Percentiles rank a stretch among this genome's conserved stretches.
Evolutionary conservation across 2,113 vertebrate species (phyloP).

Genomic region (Gobius niger): DNA sequence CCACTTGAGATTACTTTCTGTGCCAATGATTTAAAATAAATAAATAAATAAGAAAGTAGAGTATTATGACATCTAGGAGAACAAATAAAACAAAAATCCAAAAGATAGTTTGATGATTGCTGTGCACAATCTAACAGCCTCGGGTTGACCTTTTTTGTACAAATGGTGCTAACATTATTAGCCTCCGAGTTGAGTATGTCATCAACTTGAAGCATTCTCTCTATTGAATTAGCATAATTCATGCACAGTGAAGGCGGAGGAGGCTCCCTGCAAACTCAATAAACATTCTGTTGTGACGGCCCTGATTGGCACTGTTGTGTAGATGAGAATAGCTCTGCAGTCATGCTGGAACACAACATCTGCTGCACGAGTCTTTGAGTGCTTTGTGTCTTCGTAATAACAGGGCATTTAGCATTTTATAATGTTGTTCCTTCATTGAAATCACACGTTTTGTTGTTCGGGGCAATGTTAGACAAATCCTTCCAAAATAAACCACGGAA

Average conservation of each 20-base stretch:
- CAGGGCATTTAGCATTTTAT: not conserved
- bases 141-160: not conserved
- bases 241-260: constrained; percentile 3
- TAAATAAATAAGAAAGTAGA: too few relatives aligned
- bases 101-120: not conserved
- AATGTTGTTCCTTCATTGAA: not conserved
- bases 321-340: not conserved
- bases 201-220: constrained; percentile 2
- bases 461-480: too few relatives aligned
- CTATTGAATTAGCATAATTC: constrained; percentile 12
- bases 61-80: not conserved
- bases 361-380: not conserved
- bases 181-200: constrained; percentile 3
- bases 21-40: too few relatives aligned
- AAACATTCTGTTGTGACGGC: constrained; percentile 2
- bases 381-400: not conserved
- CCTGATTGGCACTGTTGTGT: constrained; percentile 8
- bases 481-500: too few relatives aligned
- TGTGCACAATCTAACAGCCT: not conserved
- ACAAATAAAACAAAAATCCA: not conserved
- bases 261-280: constrained; percentile 8
- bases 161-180: constrained; percentile 8
- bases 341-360: not conserved
- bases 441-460: too few relatives aligned
- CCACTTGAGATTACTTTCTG: too few relatives aligned